Evolutionary conservation across 1,140 invertebrate species (phyloP), one percentile per base, ranked within the genome.

Genomic region (Drosophila eugracilis): DNA sequence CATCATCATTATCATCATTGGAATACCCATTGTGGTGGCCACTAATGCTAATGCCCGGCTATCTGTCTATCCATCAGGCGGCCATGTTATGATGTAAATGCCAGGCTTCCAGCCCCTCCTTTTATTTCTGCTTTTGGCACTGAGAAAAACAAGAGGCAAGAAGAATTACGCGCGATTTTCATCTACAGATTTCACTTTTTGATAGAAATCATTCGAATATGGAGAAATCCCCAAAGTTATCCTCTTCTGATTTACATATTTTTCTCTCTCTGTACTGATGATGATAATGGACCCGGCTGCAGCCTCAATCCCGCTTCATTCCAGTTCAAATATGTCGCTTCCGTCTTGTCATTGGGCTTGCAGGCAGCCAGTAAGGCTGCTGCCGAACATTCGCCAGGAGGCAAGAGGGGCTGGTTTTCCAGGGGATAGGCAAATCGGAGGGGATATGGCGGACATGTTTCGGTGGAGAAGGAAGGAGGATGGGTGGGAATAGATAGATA

Each of bases 21-120:
- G 32, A 63, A 55, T 32, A 26, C 54, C 60, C 41, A 65, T 60
- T 60, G 60, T 65, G 54, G 34, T 67, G 45, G 59, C 55, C 69
- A 57, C 83, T 85, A 85, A 85, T 85, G 81, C 74, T 86, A 86
- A 86, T 85, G 77, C 81, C 60, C 53, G 81, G 77, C 79, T 85
- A 85, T 86, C 81, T 86, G 83, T 81, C 81, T 77, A 86, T 85
- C 81, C 81, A 86, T 86, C 81, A 85, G 81, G 32, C 59, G 80
- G 67, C 63, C 79, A 75, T 84, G 81, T 85, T 85, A 85, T 85
- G 81, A 85, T 86, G 81, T 80, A 77, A 85, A 86, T 81, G 77
- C 71, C 60, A 44, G 60, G 21, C 34, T 62, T 28, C 26, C n/a
- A 14, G 28, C 28, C 48, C 12, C 45, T 45, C 10, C 41, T 54